A percentile compares a stretch with the other conserved stretches of the same genome.
phyloP scores from a whole-genome alignment of 2,888 invertebrate genomes.

The Agrilus biguttatus region DNA sequence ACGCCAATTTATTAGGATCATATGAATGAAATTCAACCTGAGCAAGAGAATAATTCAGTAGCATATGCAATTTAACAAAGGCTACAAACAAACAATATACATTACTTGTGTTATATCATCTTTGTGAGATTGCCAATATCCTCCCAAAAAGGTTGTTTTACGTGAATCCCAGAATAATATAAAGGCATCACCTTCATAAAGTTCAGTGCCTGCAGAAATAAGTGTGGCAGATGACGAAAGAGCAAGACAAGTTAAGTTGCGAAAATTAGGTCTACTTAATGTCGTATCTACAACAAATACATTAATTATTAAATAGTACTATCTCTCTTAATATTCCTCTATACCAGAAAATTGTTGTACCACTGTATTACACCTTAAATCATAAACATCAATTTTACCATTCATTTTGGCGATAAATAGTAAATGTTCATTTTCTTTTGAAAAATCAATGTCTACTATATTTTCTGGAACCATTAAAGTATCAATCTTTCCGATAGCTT shows the following conservation, averaged over 20 bases:
- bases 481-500: too few species aligned
- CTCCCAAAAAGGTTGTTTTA: conserved; percentile 47
- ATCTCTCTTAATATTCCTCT: too few species aligned
- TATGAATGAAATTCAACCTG: conserved; percentile 57
- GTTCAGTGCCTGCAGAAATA: conserved; percentile 61
- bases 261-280: conserved; percentile 15
- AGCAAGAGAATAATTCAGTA: conserved; percentile 9
- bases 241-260: conserved; percentile 57
- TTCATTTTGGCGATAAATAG: too few species aligned
- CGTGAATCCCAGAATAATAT: conserved; percentile 72
- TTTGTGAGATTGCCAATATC: conserved; percentile 71
- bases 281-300: conserved; percentile 19
- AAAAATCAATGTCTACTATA: too few species aligned
- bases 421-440: too few species aligned
- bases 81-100: not conserved
- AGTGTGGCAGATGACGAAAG: conserved; percentile 53
- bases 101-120: conserved; percentile 63
- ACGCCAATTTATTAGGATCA: conserved; percentile 50
- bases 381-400: too few species aligned
- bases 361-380: too few species aligned
- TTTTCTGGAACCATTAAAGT: too few species aligned
- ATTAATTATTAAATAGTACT: too few species aligned
- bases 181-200: conserved; percentile 53
- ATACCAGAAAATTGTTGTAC: too few species aligned
- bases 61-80: not conserved